phyloP scores from a whole-genome alignment of 2,113 vertebrate species.

The Ammodytes marinus region DNA sequence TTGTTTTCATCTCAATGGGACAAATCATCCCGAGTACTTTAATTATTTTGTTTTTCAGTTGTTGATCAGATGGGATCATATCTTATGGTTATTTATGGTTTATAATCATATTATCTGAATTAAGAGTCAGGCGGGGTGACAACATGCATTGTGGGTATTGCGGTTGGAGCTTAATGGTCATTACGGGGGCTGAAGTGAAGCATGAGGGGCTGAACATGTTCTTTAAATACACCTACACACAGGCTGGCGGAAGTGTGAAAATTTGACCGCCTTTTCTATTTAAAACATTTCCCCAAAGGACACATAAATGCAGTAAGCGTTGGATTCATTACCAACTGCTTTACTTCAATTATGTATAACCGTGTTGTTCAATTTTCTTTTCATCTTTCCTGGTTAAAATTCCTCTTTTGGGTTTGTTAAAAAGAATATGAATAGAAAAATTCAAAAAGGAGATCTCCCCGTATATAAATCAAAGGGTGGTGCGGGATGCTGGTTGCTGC shows the following conservation, averaged over 20 bases:
- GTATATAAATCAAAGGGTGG: constrained; percentile 65
- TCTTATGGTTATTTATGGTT: constrained; percentile 5
- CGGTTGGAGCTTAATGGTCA: constrained; percentile 43
- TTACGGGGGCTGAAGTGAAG: not conserved
- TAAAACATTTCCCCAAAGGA: constrained; percentile 27
- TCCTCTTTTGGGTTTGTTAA: constrained; percentile 38
- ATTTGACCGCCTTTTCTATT: not conserved
- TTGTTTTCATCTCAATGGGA: constrained; percentile 18
- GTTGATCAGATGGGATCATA: not conserved
- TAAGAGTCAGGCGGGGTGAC: constrained; percentile 46
- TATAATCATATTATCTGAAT: constrained; percentile 6
- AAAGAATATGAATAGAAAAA: not conserved
- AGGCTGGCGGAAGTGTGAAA: not conserved
- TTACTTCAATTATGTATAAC: constrained; percentile 52
- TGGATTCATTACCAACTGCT: constrained; percentile 41
- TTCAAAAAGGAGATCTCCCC: not conserved
- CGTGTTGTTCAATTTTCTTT: constrained; percentile 31
- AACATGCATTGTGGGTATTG: constrained; percentile 33
- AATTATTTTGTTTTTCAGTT: not conserved
- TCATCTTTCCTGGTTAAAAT: constrained; percentile 52
- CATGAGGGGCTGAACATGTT: constrained; percentile 19
- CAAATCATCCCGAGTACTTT: not conserved
- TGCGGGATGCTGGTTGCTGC: constrained; percentile 48
- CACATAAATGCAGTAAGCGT: constrained; percentile 22
- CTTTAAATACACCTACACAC: constrained; percentile 21